Base-by-base conservation (phyloP, 2,113 vertebrate species). In the Petroica traversi region DNA sequence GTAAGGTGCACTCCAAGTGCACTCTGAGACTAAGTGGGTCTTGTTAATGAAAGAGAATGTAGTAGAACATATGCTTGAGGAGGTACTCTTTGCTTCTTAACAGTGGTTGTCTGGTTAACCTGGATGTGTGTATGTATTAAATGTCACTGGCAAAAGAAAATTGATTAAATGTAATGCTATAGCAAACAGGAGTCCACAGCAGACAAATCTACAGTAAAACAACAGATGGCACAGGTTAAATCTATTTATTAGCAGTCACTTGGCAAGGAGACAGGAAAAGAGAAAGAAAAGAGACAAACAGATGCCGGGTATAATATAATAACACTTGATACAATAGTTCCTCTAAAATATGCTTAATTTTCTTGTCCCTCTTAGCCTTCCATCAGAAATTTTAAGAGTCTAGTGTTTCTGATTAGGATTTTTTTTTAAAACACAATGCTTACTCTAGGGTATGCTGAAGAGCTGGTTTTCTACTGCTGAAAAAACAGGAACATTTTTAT, bases 161-260 rank as follows among this genome's bases (percentile, higher is more conserved):
- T 25, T 48, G 33, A 95, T 95, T 95, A 89, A 72, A 85, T 80
- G n/a, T 69, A 91, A 71, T 73, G 48, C 16, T 74, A 8, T 64
- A 89, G 87, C 85, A 91, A 97, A 75, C 13, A 80, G 28, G 26
- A 94, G 81, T 20, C n/a, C 49, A 25, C 36, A 72, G 34, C 75
- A 55, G 29, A 45, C 20, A 22, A 3, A 16, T 55, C 57, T 59
- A 19, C 57, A 66, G 34, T 48, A 36, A 54, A 95, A 83, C 28
- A 95, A 75, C 95, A 97, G 93, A 96, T 97, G 93, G 96, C 31
- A 85, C 34, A 43, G 63, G 72, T 93, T 97, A 95, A 93, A 85
- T 75, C 71, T 83, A 31, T 76, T 93, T 91, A 92, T 90, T 95
- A 95, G 57, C 81, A 80, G 67, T 55, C 79, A 77, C 57, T 92